Evolutionary conservation across 2,888 invertebrate genomes (phyloP), one percentile per base, ranked within the genome.

Genomic region (Dexiosoma caninum): DNA sequence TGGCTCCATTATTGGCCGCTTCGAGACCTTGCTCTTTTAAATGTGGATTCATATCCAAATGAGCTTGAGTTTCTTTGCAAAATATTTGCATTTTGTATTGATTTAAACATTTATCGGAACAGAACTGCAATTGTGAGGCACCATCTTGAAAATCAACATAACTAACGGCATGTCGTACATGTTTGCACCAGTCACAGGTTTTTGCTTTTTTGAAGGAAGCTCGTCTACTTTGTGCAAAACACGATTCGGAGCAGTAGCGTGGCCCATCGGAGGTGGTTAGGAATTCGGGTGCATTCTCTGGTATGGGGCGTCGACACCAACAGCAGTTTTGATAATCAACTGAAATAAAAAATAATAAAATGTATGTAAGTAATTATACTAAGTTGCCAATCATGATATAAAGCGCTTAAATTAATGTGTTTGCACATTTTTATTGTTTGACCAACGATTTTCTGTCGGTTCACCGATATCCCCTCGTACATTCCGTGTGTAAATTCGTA

Each of bases 61-160:
- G 97, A 7, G 97, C 97, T 88, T 96, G 95, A 5, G 97, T 97
- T 91, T 97, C 97, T 62, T 95, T 94, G 91, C 97, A 97, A 91
- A 98, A 98, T 83, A 97, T 97, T 90, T 97, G 96, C 97, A 98
- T 97, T 91, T 98, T 97, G 92, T 97, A 98, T 90, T 97, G 97
- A 88, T 97, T 97, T 84, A 97, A 92, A 87, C 97, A 98, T 92
- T 97, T 97, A 90, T 97, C 96, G 55, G 96, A 96, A 90, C 94
- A 95, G 90, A 97, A 97, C 90, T 97, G 97, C 53, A 97, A 92
- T 87, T 97, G 97, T 21, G 95, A 95, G 83, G 96, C 96, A 51
- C 97, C 97, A 87, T 97, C 97, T 92, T 96, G 93, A 85, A 97
- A 96, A 90, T 97, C 97, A 16, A 97, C 96, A 88, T 96, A 97